These are phyloP conservation scores for Hyles euphorbiae DNA, from an alignment of 1,140 invertebrate species.

Conservation along the genomic window DNA sequence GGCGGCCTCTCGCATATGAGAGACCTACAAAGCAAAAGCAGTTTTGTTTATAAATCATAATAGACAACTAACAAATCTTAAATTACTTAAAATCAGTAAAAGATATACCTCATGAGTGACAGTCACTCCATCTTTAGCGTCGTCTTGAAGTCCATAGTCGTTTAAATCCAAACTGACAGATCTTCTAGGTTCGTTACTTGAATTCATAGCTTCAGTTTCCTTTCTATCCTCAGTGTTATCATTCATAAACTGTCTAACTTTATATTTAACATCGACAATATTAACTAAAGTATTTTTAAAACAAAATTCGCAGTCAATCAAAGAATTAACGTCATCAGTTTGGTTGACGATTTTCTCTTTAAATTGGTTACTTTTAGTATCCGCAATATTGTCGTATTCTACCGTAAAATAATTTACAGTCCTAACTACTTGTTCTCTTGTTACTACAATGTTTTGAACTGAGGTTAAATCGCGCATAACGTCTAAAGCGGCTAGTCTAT, in stretches of 20 bases:
- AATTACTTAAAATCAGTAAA: no score
- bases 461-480: slow-evolving; percentile 55
- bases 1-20: no score
- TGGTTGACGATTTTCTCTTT: neutral
- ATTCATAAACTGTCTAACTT: slow-evolving; percentile 42
- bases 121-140: slow-evolving; percentile 35
- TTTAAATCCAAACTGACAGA: slow-evolving; percentile 42
- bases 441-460: slow-evolving; percentile 28
- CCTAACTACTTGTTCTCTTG: slow-evolving; percentile 39
- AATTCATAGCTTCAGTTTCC: slow-evolving; percentile 24
- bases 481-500: slow-evolving; percentile 29
- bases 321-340: slow-evolving; percentile 19
- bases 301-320: slow-evolving; percentile 25
- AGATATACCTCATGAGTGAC: slow-evolving; percentile 46
- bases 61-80: no score
- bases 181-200: slow-evolving; percentile 20
- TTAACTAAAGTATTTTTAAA: slow-evolving; percentile 1
- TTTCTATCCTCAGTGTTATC: slow-evolving; percentile 18
- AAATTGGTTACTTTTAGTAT: neutral
- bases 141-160: slow-evolving; percentile 30
- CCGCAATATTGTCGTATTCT: slow-evolving; percentile 31
- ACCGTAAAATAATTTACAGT: slow-evolving; percentile 59
- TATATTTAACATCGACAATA: slow-evolving; percentile 21
- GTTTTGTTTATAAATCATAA: no score
- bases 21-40: no score